A percentile compares a stretch with the other conserved stretches of the same genome.
phyloP scores from a whole-genome alignment of 2,888 invertebrate genomes.

The Teinopalpus imperialis region DNA sequence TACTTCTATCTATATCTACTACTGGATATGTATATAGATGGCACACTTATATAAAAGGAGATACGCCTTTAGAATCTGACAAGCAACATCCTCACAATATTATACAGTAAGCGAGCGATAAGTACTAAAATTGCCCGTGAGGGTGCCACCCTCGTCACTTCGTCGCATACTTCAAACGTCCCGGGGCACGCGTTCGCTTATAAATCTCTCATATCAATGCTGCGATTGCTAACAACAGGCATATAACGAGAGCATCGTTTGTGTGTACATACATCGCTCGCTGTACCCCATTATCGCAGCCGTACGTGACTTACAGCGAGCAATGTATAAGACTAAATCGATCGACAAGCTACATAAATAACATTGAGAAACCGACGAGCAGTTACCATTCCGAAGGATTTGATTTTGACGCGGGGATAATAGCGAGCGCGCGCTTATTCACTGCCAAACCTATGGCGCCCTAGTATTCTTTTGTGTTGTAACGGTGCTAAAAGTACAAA shows the following conservation, averaged over 20 bases:
- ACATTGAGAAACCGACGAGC: conserved; percentile 1
- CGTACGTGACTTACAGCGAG: conserved; percentile 8
- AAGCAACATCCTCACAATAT: conserved; percentile 10
- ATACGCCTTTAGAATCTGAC: neutral
- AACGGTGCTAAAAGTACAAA: neutral
- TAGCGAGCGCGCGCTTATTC: conserved; percentile 4
- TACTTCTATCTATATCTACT: too few species aligned
- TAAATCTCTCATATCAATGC: conserved; percentile 21
- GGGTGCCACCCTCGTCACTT: conserved; percentile 14
- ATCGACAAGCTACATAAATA: neutral
- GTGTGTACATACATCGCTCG: conserved; percentile 13
- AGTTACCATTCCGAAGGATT: conserved; percentile 17
- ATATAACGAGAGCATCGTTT: conserved; percentile 3
- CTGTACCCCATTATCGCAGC: neutral
- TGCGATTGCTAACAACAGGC: neutral
- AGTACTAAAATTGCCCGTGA: conserved; percentile 15
- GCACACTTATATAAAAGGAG: neutral
- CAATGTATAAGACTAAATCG: conserved; percentile 15
- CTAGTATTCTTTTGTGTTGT: conserved; percentile 13
- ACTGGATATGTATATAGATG: too few species aligned
- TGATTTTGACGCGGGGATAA: conserved; percentile 17
- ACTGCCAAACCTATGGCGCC: conserved; percentile 2
- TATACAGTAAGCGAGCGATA: conserved; percentile 5
- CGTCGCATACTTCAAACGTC: conserved; percentile 17
- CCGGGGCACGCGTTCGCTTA: conserved; percentile 21